Base-by-base conservation (phyloP, 64 coral and sea anemone genomes). In the Anthopleura sola region DNA sequence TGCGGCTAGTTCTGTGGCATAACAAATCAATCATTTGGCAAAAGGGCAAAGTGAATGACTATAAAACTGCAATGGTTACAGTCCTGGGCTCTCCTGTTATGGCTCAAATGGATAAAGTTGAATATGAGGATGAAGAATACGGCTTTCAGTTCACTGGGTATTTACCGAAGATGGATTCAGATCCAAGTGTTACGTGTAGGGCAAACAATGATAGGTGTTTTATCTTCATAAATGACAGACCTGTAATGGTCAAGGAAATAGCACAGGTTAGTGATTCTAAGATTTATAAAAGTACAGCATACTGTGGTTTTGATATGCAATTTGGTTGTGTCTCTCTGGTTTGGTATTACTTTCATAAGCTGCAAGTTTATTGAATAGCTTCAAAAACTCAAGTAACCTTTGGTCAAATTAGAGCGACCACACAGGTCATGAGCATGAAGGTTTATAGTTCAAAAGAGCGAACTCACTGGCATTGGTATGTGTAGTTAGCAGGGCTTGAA, bases 1-100 rank as follows among this genome's bases (percentile, higher is more conserved):
- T 95, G 34, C 78, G 97, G n/a, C 91, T 99, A 78, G 74, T 80
- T 36, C 80, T 99, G 47, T 90, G 85, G 26, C 89, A 99, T 55
- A 95, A 99, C 33, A 99, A 95, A 81, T 46, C 71, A 29, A 83
- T 99, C 57, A 57, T 92, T 17, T 99, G 97, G 97, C 97, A 99
- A 55, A 99, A 99, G 62, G 94, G 87, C 75, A 95, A 92, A 92
- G 87, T 79, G 7, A 80, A 82, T 24, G 88, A 92, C 74, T 76
- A 92, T 20, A 92, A 84, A 85, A 95, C 92, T 76, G 90, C 97
- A 36, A 75, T 99, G 69, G 83, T 92, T 55, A 85, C 83, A 75
- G 85, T 95, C 54, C 81, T 99, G 92, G 97, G 97, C 62, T 75
- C 90, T 29, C 55, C 68, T 47, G 60, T 90, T 2, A 71, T 92